Evolutionary conservation across 2,113 vertebrate genomes (phyloP), one percentile per base, ranked within the genome.

Genomic region (Tragulus kanchil): DNA sequence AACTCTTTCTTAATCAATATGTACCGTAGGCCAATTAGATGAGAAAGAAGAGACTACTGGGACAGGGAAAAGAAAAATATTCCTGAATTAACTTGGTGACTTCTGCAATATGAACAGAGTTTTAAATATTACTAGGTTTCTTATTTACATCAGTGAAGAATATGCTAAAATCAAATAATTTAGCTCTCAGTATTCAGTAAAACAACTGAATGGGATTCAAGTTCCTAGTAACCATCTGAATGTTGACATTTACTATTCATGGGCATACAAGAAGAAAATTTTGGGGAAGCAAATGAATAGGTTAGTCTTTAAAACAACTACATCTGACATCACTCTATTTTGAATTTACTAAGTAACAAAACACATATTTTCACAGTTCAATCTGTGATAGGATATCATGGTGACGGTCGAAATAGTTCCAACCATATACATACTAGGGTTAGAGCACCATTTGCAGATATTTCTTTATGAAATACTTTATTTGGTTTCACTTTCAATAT

Each of bases 101-200:
- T 13, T 93, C 77, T 91, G n/a, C 2, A 67, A 42, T 64, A 69
- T 45, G 77, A 69, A 88, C 11, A 85, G 7, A 69, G 14, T 81
- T 19, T 67, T 36, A 36, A 36, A 36, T 36, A 42, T 83, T 48
- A 65, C 21, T 82, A 93, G 11, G 54, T 93, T 78, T 82, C 15
- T 65, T 4, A 77, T 78, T 91, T 93, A 82, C 13, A 14, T 78
- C 6, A 87, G 36, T 92, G 21, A 89, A 64, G 42, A 62, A 79
- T 21, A 85, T 77, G 48, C 6, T 84, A 52, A 75, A 83, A 83
- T 84, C 8, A 96, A 90, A 81, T 69, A 4, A 61, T 87, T 94
- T 85, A 36, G 83, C 50, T 25, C 48, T 69, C 65, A 61, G 4
- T 65, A 81, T 86, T 95, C 3, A 56, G 26, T n/a, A 88, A 45